Percentiles rank a stretch among this genome's conserved stretches.
These are phyloP conservation scores for Poliocrania exsul DNA, from an alignment of 2,797 vertebrate species.

Conservation along the genomic window DNA sequence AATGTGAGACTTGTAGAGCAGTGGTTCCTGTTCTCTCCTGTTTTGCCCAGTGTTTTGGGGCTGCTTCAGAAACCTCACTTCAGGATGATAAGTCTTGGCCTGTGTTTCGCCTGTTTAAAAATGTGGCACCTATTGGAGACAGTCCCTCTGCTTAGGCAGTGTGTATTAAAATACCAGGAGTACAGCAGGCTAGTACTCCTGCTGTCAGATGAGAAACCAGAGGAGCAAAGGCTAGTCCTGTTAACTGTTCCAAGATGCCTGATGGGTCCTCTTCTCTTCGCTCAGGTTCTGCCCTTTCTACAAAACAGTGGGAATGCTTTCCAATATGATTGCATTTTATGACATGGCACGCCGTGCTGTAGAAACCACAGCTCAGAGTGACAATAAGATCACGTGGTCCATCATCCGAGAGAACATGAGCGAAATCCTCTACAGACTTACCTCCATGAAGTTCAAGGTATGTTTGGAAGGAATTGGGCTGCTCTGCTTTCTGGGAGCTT, in stretches of 20 bases:
- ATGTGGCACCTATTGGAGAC: not conserved
- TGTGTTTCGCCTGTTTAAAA: not conserved
- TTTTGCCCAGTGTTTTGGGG: not conserved
- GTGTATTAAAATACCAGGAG: not conserved
- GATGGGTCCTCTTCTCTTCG: not conserved
- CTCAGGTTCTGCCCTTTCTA: slow-evolving; percentile 97
- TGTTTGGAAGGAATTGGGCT: not conserved
- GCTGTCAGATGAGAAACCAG: not conserved
- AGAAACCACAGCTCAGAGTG: slow-evolving; percentile 93
- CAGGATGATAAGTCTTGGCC: not conserved
- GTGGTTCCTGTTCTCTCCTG: not conserved
- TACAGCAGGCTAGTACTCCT: not conserved
- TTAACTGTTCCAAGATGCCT: not conserved
- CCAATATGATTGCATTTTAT: slow-evolving; percentile 96
- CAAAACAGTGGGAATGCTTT: slow-evolving; percentile 96
- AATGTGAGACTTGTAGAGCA: not conserved
- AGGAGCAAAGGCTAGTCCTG: not conserved
- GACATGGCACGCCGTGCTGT: slow-evolving; percentile 96
- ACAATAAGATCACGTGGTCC: slow-evolving; percentile 96
- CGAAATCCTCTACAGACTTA: slow-evolving; percentile 91
- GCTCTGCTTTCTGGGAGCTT: not conserved
- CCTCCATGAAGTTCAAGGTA: slow-evolving; percentile 98
- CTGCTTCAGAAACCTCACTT: not conserved
- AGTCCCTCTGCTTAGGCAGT: not conserved
- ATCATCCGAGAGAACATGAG: slow-evolving; percentile 95